Base-by-base conservation (phyloP, 2,888 invertebrate genomes). In the Dioctria rufipes region DNA sequence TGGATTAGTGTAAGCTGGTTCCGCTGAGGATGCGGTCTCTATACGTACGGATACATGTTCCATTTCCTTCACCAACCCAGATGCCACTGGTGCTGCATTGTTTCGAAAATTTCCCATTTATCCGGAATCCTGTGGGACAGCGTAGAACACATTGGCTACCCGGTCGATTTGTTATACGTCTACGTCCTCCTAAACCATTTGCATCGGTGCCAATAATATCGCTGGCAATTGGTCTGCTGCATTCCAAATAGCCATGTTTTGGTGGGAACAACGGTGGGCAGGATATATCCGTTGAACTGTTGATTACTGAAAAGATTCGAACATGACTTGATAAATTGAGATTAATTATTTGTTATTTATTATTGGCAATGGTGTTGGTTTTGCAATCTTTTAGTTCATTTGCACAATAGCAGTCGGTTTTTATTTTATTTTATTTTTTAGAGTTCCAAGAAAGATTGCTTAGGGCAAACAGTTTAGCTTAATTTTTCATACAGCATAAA, bases 81-180 rank as follows among this genome's bases (percentile, higher is more conserved):
- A 86, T 85, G 61, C 91, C 90, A 80, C 87, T 87, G 5, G 85
- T 84, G 61, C 87, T 89, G 84, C 90, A 91, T 77, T 87, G 88
- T 82, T 89, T 87, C 84, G 89, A 88, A 86, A 88, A 90, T 83
- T 88, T 89, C 83, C 88, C 91, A 85, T 86, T 88, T 80, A 88
- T 87, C 83, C 88, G 88, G 69, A 82, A 84, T 60, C 84, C 84
- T 25, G 83, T 82, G 39, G 84, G 90, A 85, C 91, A 91, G 82
- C 89, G 87, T 54, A 91, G 86, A 82, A 87, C 87, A 84, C 91
- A 91, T 83, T 89, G 89, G 40, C 90, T 90, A 11, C 90, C 90
- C 3, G 90, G 90, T 78, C 88, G 87, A 86, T 90, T 90, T 51
- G 87, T 86, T 51, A 87, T 85, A 65, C 86, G 84, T 82, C 88